Percentiles rank a stretch among this genome's conserved stretches.
These are phyloP conservation scores for Poecilia picta DNA, from an alignment of 2,797 vertebrate species.

Conservation along the genomic window DNA sequence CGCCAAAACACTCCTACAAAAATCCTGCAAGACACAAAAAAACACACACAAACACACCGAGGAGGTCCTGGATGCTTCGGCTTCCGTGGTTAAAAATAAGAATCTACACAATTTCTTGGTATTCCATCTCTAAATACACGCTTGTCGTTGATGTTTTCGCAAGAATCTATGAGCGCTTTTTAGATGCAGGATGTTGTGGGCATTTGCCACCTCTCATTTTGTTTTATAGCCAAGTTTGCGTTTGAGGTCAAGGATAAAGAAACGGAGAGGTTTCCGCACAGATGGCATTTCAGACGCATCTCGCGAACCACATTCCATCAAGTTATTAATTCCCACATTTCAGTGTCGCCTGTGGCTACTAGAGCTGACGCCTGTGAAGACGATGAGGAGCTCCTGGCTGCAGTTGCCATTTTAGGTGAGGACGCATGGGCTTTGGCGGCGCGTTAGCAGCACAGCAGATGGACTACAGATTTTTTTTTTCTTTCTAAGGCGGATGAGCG, in stretches of 20 bases:
- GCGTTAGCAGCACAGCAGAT: constrained; percentile 55
- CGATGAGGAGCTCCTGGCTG: constrained; percentile 28
- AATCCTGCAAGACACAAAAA: background rate
- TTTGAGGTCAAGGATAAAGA: background rate
- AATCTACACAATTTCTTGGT: background rate
- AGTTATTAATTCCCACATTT: constrained; percentile 22
- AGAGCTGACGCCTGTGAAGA: constrained; percentile 5
- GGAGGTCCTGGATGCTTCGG: too few species aligned
- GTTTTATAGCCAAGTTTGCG: background rate
- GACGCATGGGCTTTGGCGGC: constrained; percentile 42
- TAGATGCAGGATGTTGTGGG: background rate
- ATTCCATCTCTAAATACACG: background rate
- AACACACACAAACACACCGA: background rate
- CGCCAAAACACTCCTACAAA: constrained; percentile 35
- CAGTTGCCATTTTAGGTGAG: constrained; percentile 19
- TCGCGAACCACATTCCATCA: constrained; percentile 27
- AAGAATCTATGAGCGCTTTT: background rate
- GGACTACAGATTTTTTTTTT: constrained; percentile 35
- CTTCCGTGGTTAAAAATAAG: background rate
- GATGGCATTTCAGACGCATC: constrained; percentile 22
- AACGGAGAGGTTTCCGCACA: constrained; percentile 12
- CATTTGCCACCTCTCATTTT: background rate
- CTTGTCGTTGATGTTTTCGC: background rate
- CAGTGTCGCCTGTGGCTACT: background rate
- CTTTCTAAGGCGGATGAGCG: constrained; percentile 37